Evolutionary conservation across 2,797 vertebrate species (phyloP), one percentile per base, ranked within the genome.

Genomic region (Hydrophis major): DNA sequence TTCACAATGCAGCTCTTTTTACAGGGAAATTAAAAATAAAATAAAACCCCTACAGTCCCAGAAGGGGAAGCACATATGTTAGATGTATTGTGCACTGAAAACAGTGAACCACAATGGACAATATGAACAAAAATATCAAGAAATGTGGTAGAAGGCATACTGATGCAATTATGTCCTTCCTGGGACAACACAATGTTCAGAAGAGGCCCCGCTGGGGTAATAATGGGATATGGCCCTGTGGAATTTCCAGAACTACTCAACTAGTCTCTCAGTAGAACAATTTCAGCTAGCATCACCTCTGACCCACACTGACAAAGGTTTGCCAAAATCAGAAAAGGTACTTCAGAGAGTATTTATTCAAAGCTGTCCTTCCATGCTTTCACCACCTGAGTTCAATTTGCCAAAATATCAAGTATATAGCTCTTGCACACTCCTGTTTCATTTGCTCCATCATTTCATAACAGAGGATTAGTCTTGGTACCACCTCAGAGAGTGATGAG

Each of bases 391-490:
- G 2, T 55, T 47, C 86, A 56, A 87, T 89, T 87, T 94, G 89
- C 94, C 90, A 4, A 88, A 91, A 95, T 92, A 95, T 93, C 90
- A 92, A 89, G 89, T 94, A 91, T 92, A 95, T 96, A 93, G 93
- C 95, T 96, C 86, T 94, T 87, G 50, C 87, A 91, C 57, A 50
- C 88, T 94, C 96, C 95, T 96, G 96, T 96, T 95, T 95, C 94
- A 97, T 95, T 94, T 94, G 93, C 95, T 96, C 95, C 97, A 96
- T 92, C 96, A 96, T 97, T 96, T 97, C 96, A 96, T 92, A 96
- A 96, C 95, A 96, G 97, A 94, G 94, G 94, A 97, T 92, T 97
- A 97, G 97, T 97, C 97, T 97, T 93, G 60, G 93, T 91, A 92
- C 95, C 97, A 96, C 96, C 96, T 32, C 86, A 18, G 94, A 96